Evolutionary conservation across 2,113 vertebrate species (phyloP), one percentile per base, ranked within the genome.

Genomic region (Megalops atlanticus): DNA sequence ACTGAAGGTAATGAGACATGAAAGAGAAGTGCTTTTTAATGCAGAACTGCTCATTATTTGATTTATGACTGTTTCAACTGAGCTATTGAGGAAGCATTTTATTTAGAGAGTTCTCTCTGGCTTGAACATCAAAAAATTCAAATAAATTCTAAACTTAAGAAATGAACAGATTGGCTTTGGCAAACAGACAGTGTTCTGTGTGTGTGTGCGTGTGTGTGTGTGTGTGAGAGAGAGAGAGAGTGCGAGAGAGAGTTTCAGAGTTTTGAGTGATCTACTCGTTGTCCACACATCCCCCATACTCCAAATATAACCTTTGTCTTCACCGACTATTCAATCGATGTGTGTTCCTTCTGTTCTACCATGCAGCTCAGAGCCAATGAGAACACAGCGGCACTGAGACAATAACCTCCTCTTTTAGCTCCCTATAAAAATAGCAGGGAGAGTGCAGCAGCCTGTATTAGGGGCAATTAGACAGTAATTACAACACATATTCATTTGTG

Each of bases 41-140:
- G 69, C 52, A 72, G 74, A 74, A 27, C 79, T 43, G 21, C 54
- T 71, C 70, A 80, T 73, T 80, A 74, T 35, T 27, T 49, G 70
- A 80, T 38, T 73, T 36, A 39, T 45, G 73, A 47, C 72, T 69
- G 69, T 80, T 35, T 54, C 74, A 80, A 80, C 74, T 52, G 79
- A 80, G 78, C 40, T 33, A 12, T 79, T 72, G 68, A 47, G 33
- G 24, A 72, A 68, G 47, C 64, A 36, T 18, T 70, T 39, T 33
- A 27, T 73, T 71, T 73, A 31, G n/a, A n/a, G n/a, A n/a, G 69
- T 31, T 72, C 45, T 39, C 70, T 74, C n/a, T 47, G 11, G 43
- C 78, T 80, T 21, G 31, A 52, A 52, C 41, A 31, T 41, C 5
- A n/a, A 10, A n/a, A 38, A 58, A 52, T 80, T 14, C 33, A 16